Percentiles rank a stretch among this genome's conserved stretches.
Evolutionary conservation across 2,797 vertebrate genomes (phyloP).

Genomic region (Spinus olivaceus): DNA sequence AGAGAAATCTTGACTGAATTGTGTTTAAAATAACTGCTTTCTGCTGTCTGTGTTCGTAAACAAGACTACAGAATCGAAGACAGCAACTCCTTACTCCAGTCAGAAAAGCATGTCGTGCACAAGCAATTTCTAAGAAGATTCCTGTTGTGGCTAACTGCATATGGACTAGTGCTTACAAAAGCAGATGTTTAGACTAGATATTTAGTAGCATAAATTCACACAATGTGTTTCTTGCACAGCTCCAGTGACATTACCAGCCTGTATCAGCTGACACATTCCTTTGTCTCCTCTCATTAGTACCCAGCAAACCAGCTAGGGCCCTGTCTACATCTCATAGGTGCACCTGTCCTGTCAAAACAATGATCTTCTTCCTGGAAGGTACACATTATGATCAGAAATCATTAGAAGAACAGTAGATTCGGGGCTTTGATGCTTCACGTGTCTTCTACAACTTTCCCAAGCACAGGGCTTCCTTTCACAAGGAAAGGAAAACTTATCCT

Average conservation of each 20-base stretch:
- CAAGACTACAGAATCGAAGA: accelerated
- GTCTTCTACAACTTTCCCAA: background rate
- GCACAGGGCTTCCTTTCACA: background rate
- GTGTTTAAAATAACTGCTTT: background rate
- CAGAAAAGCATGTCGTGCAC: background rate
- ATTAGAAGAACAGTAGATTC: background rate
- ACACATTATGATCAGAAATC: background rate
- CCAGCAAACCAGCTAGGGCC: background rate
- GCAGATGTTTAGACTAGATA: background rate
- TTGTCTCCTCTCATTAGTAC: background rate
- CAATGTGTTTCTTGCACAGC: background rate
- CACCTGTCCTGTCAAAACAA: background rate
- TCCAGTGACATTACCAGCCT: background rate
- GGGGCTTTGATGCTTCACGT: accelerated
- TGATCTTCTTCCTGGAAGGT: background rate
- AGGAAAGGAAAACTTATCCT: background rate
- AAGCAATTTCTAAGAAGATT: background rate
- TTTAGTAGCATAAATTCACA: background rate
- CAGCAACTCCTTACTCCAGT: background rate
- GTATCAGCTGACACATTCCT: background rate
- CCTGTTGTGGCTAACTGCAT: background rate
- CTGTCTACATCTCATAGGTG: background rate
- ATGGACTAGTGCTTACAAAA: background rate
- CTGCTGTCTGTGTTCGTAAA: background rate
- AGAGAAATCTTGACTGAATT: background rate